Evolutionary conservation across 2,888 invertebrate species (phyloP).

Genomic region (Amblyteles armatorius): DNA sequence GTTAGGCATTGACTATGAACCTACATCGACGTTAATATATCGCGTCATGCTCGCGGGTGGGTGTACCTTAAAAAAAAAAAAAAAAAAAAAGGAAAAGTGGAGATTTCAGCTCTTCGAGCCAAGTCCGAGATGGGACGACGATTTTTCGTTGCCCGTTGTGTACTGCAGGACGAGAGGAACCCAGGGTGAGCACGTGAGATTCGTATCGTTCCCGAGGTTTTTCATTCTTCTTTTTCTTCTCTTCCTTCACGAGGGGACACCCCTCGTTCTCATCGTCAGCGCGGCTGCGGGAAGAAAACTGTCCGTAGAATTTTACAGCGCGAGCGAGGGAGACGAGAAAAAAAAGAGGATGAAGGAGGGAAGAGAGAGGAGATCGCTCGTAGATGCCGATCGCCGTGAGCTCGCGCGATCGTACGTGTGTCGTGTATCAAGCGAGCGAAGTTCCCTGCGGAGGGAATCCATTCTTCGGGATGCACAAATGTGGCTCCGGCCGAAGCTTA

Average conservation of each 20-base stretch:
- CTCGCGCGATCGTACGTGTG: conserved; percentile 61
- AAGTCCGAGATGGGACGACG: conserved; percentile 39
- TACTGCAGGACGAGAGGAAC: not conserved
- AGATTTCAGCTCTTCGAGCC: conserved; percentile 17
- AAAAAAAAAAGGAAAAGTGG: conserved; percentile 16
- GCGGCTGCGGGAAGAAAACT: conserved; percentile 25
- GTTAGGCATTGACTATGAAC: not conserved
- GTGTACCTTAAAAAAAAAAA: conserved; percentile 7
- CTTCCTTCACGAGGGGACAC: conserved; percentile 27
- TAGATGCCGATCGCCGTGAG: conserved; percentile 65
- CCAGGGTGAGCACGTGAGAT: conserved; percentile 53
- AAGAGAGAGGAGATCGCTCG: conserved; percentile 46
- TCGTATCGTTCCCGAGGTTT: conserved; percentile 63
- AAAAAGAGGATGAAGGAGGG: conserved; percentile 39
- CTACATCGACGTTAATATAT: not conserved
- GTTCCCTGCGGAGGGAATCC: conserved; percentile 53
- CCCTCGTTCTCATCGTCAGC: conserved; percentile 63
- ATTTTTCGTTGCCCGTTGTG: conserved; percentile 56
- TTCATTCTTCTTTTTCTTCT: conserved; percentile 59
- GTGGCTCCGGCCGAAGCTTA: conserved; percentile 6
- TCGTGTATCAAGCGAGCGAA: conserved; percentile 58
- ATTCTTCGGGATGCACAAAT: conserved; percentile 59
- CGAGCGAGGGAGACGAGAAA: conserved; percentile 16
- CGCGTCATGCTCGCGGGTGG: not conserved
- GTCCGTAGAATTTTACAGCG: conserved; percentile 6